Percentiles rank a stretch among this genome's conserved stretches.
Evolutionary conservation across 2,797 vertebrate genomes (phyloP).

Genomic region (Harpagifer antarcticus): DNA sequence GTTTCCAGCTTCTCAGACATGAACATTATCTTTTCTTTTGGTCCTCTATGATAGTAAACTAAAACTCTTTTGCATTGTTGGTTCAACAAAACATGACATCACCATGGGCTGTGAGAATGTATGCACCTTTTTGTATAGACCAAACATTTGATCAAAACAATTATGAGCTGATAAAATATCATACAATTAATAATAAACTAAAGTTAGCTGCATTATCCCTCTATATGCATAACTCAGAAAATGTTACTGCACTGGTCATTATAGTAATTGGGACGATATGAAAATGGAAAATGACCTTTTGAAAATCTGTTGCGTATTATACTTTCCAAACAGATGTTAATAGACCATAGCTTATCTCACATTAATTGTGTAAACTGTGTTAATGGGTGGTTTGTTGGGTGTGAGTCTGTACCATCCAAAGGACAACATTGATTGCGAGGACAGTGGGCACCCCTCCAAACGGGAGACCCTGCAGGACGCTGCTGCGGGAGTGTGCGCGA

Average conservation of each 20-base stretch:
- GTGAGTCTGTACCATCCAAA: slow-evolving; percentile 91
- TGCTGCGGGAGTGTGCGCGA: slow-evolving; percentile 88
- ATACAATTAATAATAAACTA: not conserved
- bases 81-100: not conserved
- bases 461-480: slow-evolving; percentile 93
- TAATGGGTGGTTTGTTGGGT: not conserved
- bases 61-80: not conserved
- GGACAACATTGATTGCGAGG: slow-evolving; percentile 89
- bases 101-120: not conserved
- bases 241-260: not conserved
- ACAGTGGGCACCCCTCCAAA: slow-evolving; percentile 96
- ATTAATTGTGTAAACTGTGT: not conserved
- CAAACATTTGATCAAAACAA: not conserved
- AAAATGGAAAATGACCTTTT: not conserved
- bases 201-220: not conserved
- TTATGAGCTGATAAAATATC: not conserved
- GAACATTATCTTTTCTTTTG: no score
- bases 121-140: not conserved
- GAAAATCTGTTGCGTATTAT: not conserved
- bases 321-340: not conserved
- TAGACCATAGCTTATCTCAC: not conserved
- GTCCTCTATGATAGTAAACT: not conserved
- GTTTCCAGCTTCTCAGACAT: not conserved
- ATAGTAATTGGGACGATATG: not conserved
- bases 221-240: not conserved